Conservation (phyloP, 1,140 invertebrate genomes). For the Platyura marginata region DNA sequence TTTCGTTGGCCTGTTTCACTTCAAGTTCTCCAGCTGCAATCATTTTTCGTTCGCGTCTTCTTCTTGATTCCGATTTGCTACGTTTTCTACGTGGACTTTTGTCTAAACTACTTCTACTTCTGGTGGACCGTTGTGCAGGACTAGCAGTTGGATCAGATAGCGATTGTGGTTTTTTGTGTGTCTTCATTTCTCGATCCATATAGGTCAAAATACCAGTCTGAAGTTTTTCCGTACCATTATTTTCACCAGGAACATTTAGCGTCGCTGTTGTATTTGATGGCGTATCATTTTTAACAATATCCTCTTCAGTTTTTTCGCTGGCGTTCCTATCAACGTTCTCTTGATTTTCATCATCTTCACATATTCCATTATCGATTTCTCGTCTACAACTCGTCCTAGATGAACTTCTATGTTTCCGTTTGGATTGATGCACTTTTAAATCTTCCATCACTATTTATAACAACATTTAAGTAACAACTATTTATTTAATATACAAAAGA, state of each 20-base stretch:
- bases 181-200: not conserved
- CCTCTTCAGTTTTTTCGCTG: not conserved
- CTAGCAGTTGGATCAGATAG: slow-evolving; percentile 23
- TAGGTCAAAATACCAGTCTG: not conserved
- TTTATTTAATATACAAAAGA: not conserved
- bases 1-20: slow-evolving; percentile 23
- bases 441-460: not conserved
- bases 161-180: slow-evolving; percentile 16
- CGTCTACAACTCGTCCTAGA: not conserved
- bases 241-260: not conserved
- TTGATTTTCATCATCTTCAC: not conserved
- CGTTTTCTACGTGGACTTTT: slow-evolving; percentile 24
- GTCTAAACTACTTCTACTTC: slow-evolving; percentile 19
- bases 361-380: not conserved
- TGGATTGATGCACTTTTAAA: not conserved
- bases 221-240: not conserved
- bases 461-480: too few species aligned
- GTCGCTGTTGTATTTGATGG: not conserved
- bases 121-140: slow-evolving; percentile 21
- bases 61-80: slow-evolving; percentile 22
- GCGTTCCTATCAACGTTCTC: not conserved
- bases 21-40: slow-evolving; percentile 24
- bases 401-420: not conserved
- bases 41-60: slow-evolving; percentile 19
- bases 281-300: not conserved